These are phyloP conservation scores for Lagocephalus sceleratus DNA, from an alignment of 2,797 vertebrate species.

Conservation along the genomic window DNA sequence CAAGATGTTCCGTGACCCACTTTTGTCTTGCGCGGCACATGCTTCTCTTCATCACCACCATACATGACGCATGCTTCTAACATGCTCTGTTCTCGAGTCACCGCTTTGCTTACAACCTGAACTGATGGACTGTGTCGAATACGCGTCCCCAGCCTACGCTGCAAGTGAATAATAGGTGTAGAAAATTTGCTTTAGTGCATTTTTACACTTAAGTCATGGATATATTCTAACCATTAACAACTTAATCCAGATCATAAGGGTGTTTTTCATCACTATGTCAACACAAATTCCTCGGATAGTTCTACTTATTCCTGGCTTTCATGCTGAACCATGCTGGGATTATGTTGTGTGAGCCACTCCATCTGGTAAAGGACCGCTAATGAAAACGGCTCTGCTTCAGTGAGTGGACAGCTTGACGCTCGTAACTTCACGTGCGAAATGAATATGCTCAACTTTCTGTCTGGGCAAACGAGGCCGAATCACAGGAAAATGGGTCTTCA, in stretches of 20 bases:
- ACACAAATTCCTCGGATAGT: constrained; percentile 24
- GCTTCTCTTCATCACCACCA: constrained; percentile 16
- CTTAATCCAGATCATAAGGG: constrained; percentile 19
- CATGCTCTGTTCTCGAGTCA: no score
- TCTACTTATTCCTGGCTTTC: constrained; percentile 30
- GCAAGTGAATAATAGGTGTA: background rate
- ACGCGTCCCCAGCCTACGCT: no score
- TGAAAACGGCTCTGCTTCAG: constrained; percentile 30
- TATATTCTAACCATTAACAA: background rate
- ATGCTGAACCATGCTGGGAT: constrained; percentile 34
- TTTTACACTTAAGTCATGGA: constrained; percentile 4
- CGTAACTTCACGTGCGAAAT: constrained; percentile 69
- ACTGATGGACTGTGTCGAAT: background rate
- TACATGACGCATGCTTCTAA: constrained; percentile 25
- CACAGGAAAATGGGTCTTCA: constrained; percentile 28
- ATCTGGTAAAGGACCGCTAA: constrained; percentile 33
- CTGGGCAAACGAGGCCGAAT: constrained; percentile 77
- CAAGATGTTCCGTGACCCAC: constrained; percentile 66
- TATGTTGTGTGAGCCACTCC: constrained; percentile 37
- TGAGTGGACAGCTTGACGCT: constrained; percentile 49
- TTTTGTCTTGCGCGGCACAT: constrained; percentile 51
- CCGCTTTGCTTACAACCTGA: constrained; percentile 36
- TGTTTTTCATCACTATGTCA: constrained; percentile 25
- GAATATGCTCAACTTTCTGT: constrained; percentile 66
- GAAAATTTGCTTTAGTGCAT: background rate